These are phyloP conservation scores for Poecilia picta DNA, from an alignment of 2,797 vertebrate species.

Conservation along the genomic window DNA sequence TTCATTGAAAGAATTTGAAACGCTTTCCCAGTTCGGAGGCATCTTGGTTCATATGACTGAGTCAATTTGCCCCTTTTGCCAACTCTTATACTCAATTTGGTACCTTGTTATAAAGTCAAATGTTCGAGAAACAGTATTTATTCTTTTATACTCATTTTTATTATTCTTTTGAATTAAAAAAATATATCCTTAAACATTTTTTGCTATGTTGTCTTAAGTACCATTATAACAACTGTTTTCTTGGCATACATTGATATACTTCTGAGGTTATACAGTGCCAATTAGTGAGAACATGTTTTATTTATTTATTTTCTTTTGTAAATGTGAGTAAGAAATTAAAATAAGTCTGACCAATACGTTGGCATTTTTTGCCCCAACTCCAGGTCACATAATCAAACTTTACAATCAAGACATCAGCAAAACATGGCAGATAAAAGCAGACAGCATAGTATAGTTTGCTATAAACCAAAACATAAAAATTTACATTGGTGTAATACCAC, in stretches of 20 bases:
- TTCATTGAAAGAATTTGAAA: too few species aligned
- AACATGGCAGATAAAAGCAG: neutral
- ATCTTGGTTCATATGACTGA: neutral
- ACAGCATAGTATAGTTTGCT: neutral
- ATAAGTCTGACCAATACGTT: neutral
- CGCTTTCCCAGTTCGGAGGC: too few species aligned
- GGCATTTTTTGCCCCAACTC: neutral
- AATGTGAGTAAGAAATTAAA: neutral
- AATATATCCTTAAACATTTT: too few species aligned
- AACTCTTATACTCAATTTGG: neutral
- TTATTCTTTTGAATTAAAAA: too few species aligned
- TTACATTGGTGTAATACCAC: neutral
- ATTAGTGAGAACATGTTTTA: too few species aligned
- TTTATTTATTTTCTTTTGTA: neutral
- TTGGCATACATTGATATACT: too few species aligned
- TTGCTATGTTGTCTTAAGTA: too few species aligned
- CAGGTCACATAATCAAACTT: neutral
- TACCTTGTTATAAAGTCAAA: neutral
- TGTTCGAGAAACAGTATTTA: too few species aligned
- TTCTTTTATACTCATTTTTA: too few species aligned
- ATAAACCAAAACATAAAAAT: neutral
- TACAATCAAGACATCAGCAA: neutral
- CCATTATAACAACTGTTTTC: too few species aligned
- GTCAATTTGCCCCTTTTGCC: neutral
- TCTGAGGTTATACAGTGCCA: too few species aligned